Evolutionary conservation across 2,113 vertebrate species (phyloP).

Genomic region (Myrmecobius fasciatus): DNA sequence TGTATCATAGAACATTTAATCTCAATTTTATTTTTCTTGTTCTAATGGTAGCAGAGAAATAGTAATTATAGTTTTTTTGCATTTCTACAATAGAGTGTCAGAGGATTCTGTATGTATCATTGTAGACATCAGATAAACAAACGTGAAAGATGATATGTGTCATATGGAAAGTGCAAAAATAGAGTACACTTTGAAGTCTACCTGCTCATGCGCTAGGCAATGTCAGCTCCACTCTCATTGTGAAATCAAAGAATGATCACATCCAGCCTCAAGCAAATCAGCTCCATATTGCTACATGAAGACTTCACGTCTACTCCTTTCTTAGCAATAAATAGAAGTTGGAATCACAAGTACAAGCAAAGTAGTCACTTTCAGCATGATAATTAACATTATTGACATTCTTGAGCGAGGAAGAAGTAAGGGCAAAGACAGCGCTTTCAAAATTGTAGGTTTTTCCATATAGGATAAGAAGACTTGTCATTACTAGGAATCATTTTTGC

Average conservation of each 20-base stretch:
- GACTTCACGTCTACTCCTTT: constrained; percentile 73
- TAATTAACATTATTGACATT: constrained; percentile 70
- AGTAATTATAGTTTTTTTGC: constrained; percentile 64
- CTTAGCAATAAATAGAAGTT: constrained; percentile 63
- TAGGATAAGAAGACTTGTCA: constrained; percentile 58
- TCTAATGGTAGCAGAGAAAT: constrained; percentile 48
- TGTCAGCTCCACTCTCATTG: constrained; percentile 77
- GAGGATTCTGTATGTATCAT: constrained; percentile 64
- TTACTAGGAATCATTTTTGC: constrained; percentile 58
- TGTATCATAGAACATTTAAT: constrained; percentile 9
- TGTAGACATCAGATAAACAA: constrained; percentile 72
- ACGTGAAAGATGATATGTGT: constrained; percentile 68
- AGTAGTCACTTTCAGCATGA: constrained; percentile 76
- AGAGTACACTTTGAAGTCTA: constrained; percentile 80
- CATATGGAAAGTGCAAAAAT: constrained; percentile 66
- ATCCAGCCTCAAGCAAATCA: constrained; percentile 78
- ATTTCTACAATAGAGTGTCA: constrained; percentile 62
- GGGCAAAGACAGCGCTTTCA: constrained; percentile 66
- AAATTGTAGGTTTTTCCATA: constrained; percentile 65
- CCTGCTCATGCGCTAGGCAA: constrained; percentile 68
- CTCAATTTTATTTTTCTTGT: constrained; percentile 45
- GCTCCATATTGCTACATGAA: constrained; percentile 72
- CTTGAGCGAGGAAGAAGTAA: neutral
- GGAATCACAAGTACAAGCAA: constrained; percentile 75
- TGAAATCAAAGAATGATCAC: constrained; percentile 81